Evolutionary conservation across 2,797 vertebrate species (phyloP), one percentile per base, ranked within the genome.

Genomic region (Alectoris magna): DNA sequence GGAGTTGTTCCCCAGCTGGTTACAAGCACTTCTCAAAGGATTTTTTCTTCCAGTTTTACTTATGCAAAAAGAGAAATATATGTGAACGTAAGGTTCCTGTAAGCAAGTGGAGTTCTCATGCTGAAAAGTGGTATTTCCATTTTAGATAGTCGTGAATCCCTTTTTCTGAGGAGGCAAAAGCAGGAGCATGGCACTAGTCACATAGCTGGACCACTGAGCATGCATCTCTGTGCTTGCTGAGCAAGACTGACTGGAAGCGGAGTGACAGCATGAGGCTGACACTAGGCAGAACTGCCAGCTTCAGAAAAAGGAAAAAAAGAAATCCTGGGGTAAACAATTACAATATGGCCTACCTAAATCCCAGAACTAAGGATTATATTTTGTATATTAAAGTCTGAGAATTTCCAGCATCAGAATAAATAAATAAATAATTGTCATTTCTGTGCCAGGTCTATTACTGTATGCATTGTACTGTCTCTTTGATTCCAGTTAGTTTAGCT

Each of bases 361-460:
- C 24, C 31, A 0, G 34, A 76, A 44, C 18, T 51, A 41, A 46
- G 49, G 11, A 6, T 27, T 88, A 38, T 14, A 5, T 75, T 49
- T 59, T 36, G 49, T 14, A 18, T 4, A 1, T 51, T 34, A 31
- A 23, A 84, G 16, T 29, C 39, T 44, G 39, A 74, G 17, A 6
- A 72, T 36, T 89, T 79, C 26, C 16, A 84, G 3, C 34, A 34
- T 62, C 15, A 26, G 3, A 53, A 13, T 39, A 39, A 39, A 39
- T 39, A 34, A 51, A 51, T 15, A 49, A 24, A 43, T 43, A 51
- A 23, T 83, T 6, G n/a, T 5, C 2, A 55, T 72, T 83, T 80
- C 39, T 78, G 0, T 51, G 26, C 10, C 26, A 59, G 16, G 2
- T 36, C 3, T 58, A 9, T 49, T 0, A 0, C n/a, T 67, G 23